A percentile compares a stretch with the other conserved stretches of the same genome.
phyloP scores from a whole-genome alignment of 2,797 vertebrate species.

The Ciconia nigra region DNA sequence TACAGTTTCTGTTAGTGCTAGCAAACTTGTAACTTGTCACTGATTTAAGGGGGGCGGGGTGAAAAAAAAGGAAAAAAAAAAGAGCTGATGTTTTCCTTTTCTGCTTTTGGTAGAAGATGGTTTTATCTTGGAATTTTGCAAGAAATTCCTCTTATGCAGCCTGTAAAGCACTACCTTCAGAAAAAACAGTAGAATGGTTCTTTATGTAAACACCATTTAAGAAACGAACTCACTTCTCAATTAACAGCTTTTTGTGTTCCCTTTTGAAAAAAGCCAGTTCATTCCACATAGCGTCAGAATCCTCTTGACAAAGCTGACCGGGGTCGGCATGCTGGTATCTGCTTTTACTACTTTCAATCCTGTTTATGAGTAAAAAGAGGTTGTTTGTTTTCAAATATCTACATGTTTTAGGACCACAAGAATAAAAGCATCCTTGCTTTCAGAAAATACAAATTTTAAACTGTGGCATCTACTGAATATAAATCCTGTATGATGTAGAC shows the following conservation, averaged over 20 bases:
- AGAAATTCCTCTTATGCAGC: constrained; percentile 14
- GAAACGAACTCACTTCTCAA: constrained; percentile 84
- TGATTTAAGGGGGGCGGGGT: constrained; percentile 18
- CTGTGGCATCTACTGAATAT: not conserved
- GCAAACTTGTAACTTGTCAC: constrained; percentile 78
- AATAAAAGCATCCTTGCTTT: not conserved
- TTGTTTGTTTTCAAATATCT: not conserved
- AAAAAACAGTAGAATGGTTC: not conserved
- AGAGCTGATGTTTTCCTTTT: constrained; percentile 42
- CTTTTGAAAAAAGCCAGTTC: constrained; percentile 86
- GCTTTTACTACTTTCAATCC: constrained; percentile 63
- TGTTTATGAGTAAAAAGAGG: constrained; percentile 29
- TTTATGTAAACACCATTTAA: constrained; percentile 19
- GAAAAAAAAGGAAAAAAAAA: not conserved
- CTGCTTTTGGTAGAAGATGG: constrained; percentile 27
- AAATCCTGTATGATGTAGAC: not conserved
- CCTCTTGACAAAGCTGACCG: constrained; percentile 81
- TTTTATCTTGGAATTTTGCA: constrained; percentile 57
- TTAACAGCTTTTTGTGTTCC: constrained; percentile 82
- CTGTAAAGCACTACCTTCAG: constrained; percentile 8
- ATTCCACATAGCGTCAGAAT: constrained; percentile 87
- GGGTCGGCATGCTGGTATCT: constrained; percentile 68
- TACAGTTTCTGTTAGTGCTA: constrained; percentile 75
- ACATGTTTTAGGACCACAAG: not conserved
- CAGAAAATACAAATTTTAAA: not conserved